Base-by-base conservation (phyloP, 2,113 vertebrate genomes). In the Aphyosemion australe region DNA sequence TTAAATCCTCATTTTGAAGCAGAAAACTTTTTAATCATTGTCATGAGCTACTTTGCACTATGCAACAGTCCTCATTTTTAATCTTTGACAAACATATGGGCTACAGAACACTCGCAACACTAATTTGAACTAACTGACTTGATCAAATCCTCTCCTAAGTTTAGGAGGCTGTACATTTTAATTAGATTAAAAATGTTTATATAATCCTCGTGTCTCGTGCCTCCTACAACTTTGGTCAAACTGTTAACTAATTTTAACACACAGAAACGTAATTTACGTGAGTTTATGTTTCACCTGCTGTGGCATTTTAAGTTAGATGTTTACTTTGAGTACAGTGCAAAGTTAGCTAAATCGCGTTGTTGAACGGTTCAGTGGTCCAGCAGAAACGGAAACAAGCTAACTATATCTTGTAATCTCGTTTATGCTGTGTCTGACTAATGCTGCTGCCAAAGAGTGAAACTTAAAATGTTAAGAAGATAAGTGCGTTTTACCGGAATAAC, bases 401-500 rank as follows among this genome's bases (percentile, higher is more conserved):
- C 37, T 19, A 6, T 51, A 21, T 34, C 12, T 65, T 57, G 48
- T 57, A 48, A 14, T 56, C 19, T 15, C 18, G 32, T 8, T 0
- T 21, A 8, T 19, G 42, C 8, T 52, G 61, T 11, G 46, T 69
- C 26, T 53, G 2, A 59, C 12, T n/a, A 16, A 20, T 11, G 1
- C 15, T 2, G 32, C 11, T 61, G 2, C 37, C 7, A 8, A 14
- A 1, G 4, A 48, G 0, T 0, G 0, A 21, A 42, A 11, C 5
- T 5, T 26, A 4, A 1, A 5, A 2, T 9, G 2, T 37, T 6
- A 39, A 5, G 16, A 8, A 60, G 0, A 56, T 7, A 18, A 42
- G 14, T 15, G 13, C 26, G 12, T 8, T 15, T 86, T 80, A 87
- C 73, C 72, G 12, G 20, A 9, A 41, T 34, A 54, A 2, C 15